Conservation (phyloP, 2,113 vertebrate genomes). For the Sus scrofa region DNA sequence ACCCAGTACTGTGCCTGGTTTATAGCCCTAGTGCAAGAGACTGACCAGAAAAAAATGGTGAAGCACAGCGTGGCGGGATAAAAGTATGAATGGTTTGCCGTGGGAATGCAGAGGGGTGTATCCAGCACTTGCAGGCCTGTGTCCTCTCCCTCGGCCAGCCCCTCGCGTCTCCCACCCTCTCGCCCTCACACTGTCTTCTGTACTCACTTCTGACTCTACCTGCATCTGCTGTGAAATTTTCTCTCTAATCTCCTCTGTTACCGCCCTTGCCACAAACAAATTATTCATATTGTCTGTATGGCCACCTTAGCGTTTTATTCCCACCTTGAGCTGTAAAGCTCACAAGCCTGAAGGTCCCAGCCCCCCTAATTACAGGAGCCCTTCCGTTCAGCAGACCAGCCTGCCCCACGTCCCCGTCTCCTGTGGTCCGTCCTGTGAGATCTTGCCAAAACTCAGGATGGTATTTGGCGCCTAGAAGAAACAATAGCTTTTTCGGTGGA, state of each 20-base stretch:
- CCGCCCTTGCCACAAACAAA: neutral
- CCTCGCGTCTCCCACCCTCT: neutral
- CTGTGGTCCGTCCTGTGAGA: neutral
- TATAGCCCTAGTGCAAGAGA: neutral
- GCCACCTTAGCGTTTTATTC: constrained; percentile 21
- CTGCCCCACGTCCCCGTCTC: neutral
- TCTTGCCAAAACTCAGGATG: neutral
- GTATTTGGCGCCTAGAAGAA: neutral
- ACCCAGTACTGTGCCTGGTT: neutral
- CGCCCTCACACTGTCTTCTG: neutral
- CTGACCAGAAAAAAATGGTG: neutral
- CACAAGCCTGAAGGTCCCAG: neutral
- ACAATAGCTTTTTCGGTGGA: neutral
- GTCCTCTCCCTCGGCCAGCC: neutral
- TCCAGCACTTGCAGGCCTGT: neutral
- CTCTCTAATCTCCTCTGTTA: neutral
- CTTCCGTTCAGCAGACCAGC: neutral
- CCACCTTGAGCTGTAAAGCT: constrained; percentile 2
- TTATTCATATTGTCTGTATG: neutral
- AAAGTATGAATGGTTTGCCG: neutral
- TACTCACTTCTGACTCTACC: neutral
- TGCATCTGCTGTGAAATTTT: neutral
- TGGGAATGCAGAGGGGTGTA: neutral
- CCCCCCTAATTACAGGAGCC: neutral
- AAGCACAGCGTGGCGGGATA: neutral